Percentiles rank a stretch among this genome's conserved stretches.
phyloP scores from a whole-genome alignment of 2,797 vertebrate species.

The Acanthurus leucopareius region DNA sequence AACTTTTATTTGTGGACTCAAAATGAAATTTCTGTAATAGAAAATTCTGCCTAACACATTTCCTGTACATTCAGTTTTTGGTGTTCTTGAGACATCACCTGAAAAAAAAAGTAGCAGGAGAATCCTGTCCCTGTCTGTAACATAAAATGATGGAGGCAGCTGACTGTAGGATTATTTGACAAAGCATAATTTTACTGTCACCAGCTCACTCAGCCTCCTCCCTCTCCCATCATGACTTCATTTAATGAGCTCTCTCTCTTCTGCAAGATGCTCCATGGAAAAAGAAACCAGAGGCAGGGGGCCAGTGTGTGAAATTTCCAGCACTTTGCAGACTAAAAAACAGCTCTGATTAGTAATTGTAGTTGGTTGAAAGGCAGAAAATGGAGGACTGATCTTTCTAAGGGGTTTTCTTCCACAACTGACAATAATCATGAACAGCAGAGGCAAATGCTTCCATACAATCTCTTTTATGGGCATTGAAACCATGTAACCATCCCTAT shows the following conservation, averaged over 20 bases:
- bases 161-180: constrained; percentile 55
- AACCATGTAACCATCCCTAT: no score
- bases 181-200: constrained; percentile 55
- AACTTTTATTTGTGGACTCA: neutral
- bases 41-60: neutral
- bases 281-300: constrained; percentile 13
- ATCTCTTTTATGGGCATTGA: neutral
- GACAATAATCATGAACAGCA: neutral
- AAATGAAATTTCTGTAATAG: constrained; percentile 4
- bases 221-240: constrained; percentile 53
- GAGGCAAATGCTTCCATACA: neutral
- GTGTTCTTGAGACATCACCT: neutral
- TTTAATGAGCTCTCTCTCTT: constrained; percentile 70
- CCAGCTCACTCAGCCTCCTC: constrained; percentile 33
- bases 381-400: constrained; percentile 14
- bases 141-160: constrained; percentile 42
- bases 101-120: neutral
- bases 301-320: constrained; percentile 33
- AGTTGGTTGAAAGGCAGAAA: constrained; percentile 40
- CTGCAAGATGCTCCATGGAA: constrained; percentile 48
- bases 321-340: constrained; percentile 45
- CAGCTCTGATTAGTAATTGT: constrained; percentile 49
- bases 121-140: neutral
- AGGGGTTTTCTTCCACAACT: constrained; percentile 9
- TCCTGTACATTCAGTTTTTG: neutral